These are phyloP conservation scores for Poeciliopsis turneri DNA, from an alignment of 2,797 vertebrate genomes.

Conservation along the genomic window DNA sequence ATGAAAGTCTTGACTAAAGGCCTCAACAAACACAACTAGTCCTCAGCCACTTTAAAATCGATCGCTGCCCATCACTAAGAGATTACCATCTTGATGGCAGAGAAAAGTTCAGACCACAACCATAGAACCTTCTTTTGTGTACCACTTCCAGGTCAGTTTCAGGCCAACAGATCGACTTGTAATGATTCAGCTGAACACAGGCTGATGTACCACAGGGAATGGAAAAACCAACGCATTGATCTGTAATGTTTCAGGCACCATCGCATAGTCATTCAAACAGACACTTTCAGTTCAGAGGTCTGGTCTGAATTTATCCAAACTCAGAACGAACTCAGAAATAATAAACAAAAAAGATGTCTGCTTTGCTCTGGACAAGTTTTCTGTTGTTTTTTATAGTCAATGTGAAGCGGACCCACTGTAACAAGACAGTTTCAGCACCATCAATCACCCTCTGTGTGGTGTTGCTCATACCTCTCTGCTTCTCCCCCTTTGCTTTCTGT, in stretches of 20 bases:
- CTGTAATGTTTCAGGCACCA: slow-evolving; percentile 32
- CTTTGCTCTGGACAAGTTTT: background rate
- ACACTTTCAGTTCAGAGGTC: slow-evolving; percentile 21
- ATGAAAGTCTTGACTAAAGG: background rate
- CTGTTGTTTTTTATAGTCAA: background rate
- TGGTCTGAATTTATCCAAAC: background rate
- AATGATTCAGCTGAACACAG: slow-evolving; percentile 26
- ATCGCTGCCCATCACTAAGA: background rate
- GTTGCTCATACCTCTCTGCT: no score
- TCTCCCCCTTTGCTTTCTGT: no score
- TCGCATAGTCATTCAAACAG: slow-evolving; percentile 42
- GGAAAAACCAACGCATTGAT: slow-evolving; percentile 56
- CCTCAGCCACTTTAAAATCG: background rate
- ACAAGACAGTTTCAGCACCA: no score
- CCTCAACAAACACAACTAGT: background rate
- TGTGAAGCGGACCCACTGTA: background rate
- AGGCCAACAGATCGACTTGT: slow-evolving; percentile 11
- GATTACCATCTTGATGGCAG: background rate
- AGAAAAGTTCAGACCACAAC: background rate
- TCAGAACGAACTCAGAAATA: background rate
- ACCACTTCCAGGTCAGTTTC: background rate
- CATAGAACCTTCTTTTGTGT: background rate
- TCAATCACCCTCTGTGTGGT: no score
- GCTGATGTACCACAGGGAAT: slow-evolving; percentile 4
- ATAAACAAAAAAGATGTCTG: background rate